phyloP scores from a whole-genome alignment of 2,888 invertebrate species.

The Chymomyza fuscimana region DNA sequence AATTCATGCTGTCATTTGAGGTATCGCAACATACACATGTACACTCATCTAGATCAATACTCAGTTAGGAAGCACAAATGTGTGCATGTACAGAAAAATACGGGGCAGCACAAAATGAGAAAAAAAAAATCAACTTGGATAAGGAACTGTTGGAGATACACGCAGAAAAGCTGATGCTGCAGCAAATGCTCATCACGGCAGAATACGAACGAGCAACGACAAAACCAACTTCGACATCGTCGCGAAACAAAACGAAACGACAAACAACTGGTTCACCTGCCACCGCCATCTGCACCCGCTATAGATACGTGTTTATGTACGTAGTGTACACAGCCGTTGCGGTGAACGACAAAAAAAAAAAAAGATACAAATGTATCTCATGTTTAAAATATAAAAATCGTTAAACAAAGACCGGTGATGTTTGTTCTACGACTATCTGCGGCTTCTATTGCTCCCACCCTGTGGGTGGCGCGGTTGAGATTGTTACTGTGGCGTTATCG shows the following conservation, averaged over 20 bases:
- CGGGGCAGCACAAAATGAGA: slow-evolving; percentile 44
- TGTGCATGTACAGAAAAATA: slow-evolving; percentile 16
- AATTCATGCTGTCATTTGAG: slow-evolving; percentile 72
- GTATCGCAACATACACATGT: slow-evolving; percentile 37
- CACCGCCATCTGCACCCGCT: slow-evolving; percentile 31
- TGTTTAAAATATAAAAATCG: slow-evolving; percentile 75
- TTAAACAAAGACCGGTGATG: slow-evolving; percentile 74
- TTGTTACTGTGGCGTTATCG: slow-evolving; percentile 50
- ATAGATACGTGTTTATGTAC: slow-evolving; percentile 25
- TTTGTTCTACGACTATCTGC: slow-evolving; percentile 42
- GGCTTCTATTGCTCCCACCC: slow-evolving; percentile 37
- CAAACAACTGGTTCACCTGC: slow-evolving; percentile 42
- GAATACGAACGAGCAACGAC: slow-evolving; percentile 56
- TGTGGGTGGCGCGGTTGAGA: background rate
- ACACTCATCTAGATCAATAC: slow-evolving; percentile 19
- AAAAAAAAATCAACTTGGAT: slow-evolving; percentile 40
- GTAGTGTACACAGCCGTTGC: slow-evolving; percentile 45
- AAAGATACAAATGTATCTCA: slow-evolving; percentile 78
- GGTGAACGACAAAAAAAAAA: slow-evolving; percentile 67
- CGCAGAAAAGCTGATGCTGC: slow-evolving; percentile 22
- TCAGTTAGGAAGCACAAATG: slow-evolving; percentile 18
- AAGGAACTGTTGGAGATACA: slow-evolving; percentile 16
- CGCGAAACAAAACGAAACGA: slow-evolving; percentile 37
- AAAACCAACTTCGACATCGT: slow-evolving; percentile 38
- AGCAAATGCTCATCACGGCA: slow-evolving; percentile 48